phyloP scores from a whole-genome alignment of 2,797 vertebrate species.

The Aplochiton taeniatus region DNA sequence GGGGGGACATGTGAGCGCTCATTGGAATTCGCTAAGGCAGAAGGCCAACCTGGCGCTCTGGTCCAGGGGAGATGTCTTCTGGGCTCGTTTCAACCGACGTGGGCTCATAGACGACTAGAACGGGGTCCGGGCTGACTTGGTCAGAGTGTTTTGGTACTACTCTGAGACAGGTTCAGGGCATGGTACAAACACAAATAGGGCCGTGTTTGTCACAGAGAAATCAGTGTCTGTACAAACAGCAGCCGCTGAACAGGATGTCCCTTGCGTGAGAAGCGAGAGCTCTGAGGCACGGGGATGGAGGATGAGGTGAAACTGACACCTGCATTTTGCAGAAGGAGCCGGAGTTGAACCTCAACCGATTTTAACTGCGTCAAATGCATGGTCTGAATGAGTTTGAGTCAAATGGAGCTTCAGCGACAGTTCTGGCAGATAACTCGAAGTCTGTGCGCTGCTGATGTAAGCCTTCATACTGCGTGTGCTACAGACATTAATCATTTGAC shows the following conservation, averaged over 20 bases:
- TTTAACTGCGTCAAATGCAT: too few relatives aligned
- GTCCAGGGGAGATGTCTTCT: conserved; percentile 17
- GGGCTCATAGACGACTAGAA: not conserved
- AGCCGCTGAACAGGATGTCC: conserved; percentile 53
- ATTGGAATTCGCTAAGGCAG: conserved; percentile 26
- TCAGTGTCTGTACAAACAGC: conserved; percentile 18
- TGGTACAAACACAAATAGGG: not conserved
- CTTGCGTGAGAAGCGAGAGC: conserved; percentile 59
- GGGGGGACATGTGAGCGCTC: conserved; percentile 14
- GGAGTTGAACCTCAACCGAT: not conserved
- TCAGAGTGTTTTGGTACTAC: not conserved
- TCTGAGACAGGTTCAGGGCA: not conserved
- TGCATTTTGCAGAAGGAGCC: conserved; percentile 6
- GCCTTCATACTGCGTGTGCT: too few relatives aligned
- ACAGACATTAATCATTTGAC: too few relatives aligned
- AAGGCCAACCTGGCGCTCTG: conserved; percentile 26
- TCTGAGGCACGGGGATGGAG: conserved; percentile 32
- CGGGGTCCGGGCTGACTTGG: not conserved
- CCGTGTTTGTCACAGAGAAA: not conserved
- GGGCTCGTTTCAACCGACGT: conserved; percentile 14
- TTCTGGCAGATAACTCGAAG: too few relatives aligned
- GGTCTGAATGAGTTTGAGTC: not conserved
- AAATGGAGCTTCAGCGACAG: too few relatives aligned
- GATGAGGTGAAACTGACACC: conserved; percentile 38
- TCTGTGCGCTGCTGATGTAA: too few relatives aligned